Conservation (phyloP, 2,113 vertebrate species). For the Dendrocopos noguchii region DNA sequence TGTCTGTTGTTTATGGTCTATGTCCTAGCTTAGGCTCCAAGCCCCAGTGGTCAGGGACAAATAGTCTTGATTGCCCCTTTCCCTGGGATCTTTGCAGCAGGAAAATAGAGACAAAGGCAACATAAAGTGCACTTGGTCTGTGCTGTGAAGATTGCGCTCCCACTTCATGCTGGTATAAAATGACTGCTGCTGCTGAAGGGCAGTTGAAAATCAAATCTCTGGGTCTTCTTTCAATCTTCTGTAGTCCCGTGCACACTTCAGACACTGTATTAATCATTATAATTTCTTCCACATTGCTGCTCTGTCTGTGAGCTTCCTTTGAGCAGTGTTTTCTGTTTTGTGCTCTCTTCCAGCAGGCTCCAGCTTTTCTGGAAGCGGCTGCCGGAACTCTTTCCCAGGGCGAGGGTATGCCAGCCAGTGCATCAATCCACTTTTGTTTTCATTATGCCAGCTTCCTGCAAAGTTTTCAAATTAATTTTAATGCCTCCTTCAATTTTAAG, state of each 20-base stretch:
- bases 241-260: conserved; percentile 23
- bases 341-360: conserved; percentile 22
- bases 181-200: not conserved
- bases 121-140: conserved; percentile 20
- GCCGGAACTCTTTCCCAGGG: conserved; percentile 69
- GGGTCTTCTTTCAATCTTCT: conserved; percentile 12
- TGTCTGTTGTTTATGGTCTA: conserved; percentile 15
- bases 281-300: conserved; percentile 46
- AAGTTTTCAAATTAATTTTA: conserved; percentile 79
- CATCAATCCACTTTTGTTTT: conserved; percentile 71
- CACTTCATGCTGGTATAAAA: not conserved
- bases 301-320: conserved; percentile 26
- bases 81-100: not conserved
- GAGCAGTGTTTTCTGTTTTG: not conserved
- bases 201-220: conserved; percentile 45
- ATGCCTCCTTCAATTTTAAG: conserved; percentile 70
- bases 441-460: conserved; percentile 73
- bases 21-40: not conserved
- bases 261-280: conserved; percentile 19
- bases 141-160: not conserved
- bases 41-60: conserved; percentile 19
- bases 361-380: conserved; percentile 38
- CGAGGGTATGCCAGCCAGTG: conserved; percentile 46
- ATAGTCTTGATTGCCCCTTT: conserved; percentile 6
- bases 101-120: not conserved